Percentiles rank a stretch among this genome's conserved stretches.
Conservation (phyloP, 2,888 invertebrate genomes). For the Hydroisotoma schaefferi region DNA sequence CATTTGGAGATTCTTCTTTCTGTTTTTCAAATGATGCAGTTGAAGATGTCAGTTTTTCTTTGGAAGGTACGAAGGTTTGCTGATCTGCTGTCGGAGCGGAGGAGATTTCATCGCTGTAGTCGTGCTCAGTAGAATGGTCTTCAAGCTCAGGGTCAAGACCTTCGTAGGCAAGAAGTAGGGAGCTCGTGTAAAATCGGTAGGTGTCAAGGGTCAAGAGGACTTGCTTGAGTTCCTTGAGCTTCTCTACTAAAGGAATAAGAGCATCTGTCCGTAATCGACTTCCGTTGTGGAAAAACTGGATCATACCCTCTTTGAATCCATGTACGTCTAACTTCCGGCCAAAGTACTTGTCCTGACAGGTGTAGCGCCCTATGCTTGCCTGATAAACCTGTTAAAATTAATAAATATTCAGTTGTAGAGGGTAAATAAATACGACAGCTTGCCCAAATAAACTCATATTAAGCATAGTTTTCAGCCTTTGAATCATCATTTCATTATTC, state of each 20-base stretch:
- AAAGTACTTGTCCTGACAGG: slow-evolving; percentile 58
- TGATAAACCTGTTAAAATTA: slow-evolving; percentile 56
- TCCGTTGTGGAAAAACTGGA: slow-evolving; percentile 57
- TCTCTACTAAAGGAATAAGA: slow-evolving; percentile 53
- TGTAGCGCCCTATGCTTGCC: slow-evolving; percentile 54
- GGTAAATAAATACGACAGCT: no score
- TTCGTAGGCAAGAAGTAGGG: slow-evolving; percentile 58
- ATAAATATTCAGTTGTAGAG: slow-evolving; percentile 14
- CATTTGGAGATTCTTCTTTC: not conserved
- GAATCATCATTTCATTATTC: no score
- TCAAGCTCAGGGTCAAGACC: slow-evolving; percentile 50
- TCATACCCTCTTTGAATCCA: slow-evolving; percentile 55
- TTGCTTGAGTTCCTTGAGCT: slow-evolving; percentile 52
- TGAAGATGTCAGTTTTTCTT: not conserved
- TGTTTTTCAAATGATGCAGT: no score
- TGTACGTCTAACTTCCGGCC: slow-evolving; percentile 55
- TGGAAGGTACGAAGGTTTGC: no score
- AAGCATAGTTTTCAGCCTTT: no score
- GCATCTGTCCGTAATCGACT: slow-evolving; percentile 52
- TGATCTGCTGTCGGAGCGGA: no score
- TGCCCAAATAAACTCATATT: no score
- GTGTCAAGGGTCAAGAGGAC: slow-evolving; percentile 53
- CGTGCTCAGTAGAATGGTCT: not conserved
- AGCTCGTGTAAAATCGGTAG: slow-evolving; percentile 58
- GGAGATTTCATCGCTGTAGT: slow-evolving; percentile 2